Evolutionary conservation across 2,113 vertebrate genomes (phyloP).

Genomic region (Dermatemys mawii): DNA sequence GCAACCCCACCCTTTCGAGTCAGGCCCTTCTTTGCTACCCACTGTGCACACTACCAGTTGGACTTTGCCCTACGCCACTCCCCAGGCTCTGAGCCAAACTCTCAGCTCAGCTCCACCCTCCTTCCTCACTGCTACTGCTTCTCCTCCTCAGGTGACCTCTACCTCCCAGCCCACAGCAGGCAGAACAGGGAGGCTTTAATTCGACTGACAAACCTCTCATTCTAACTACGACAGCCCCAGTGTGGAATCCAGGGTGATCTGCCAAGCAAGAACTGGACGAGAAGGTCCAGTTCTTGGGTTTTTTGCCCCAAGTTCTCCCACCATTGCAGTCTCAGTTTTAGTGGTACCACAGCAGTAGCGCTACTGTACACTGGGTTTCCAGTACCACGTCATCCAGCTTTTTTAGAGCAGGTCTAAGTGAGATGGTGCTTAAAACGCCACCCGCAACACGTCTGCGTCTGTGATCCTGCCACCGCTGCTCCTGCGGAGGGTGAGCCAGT

Average conservation of each 20-base stretch:
- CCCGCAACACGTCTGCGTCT: neutral
- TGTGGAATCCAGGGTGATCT: neutral
- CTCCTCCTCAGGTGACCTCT: neutral
- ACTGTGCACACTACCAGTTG: fast-evolving
- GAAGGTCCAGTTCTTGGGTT: too few species aligned
- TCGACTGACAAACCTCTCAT: neutral
- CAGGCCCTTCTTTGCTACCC: fast-evolving
- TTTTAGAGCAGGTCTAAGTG: neutral
- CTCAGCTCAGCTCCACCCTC: constrained; percentile 38
- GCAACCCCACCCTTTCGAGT: neutral
- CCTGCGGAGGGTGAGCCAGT: neutral
- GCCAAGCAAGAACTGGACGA: neutral
- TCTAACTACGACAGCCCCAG: too few species aligned
- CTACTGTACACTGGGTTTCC: neutral
- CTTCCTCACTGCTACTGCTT: neutral
- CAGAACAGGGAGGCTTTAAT: neutral
- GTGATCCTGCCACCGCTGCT: neutral
- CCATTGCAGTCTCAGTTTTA: neutral
- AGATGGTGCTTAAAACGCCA: neutral
- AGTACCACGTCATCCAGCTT: neutral
- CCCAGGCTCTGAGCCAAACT: fast-evolving
- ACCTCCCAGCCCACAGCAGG: neutral
- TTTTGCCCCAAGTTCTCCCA: neutral
- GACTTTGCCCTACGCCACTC: constrained; percentile 23
- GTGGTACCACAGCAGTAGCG: neutral